Base-by-base conservation (phyloP, 2,113 vertebrate genomes). In the Taurulus bubalis region DNA sequence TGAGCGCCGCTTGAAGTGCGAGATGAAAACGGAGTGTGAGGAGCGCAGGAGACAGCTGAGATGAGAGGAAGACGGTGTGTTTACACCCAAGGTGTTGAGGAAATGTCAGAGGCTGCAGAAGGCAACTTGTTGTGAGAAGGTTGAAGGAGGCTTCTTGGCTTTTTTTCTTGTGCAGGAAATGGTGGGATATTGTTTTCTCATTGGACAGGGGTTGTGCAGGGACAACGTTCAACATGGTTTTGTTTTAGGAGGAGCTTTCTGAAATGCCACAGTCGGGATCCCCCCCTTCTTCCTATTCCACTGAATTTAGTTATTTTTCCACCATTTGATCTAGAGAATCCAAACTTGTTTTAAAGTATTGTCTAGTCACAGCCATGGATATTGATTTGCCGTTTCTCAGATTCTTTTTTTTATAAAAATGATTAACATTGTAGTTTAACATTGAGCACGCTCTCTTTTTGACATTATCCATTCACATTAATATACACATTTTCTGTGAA, bases 1-100 rank as follows among this genome's bases (percentile, higher is more conserved):
- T 32, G 71, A 89, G 69, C 59, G 73, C 84, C 82, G 87, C 49
- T 74, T 83, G 69, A 84, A 88, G 88, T 88, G 86, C 81, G 75
- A 89, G 80, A 92, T 91, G 75, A 94, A 91, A 93, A 70, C 75
- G 56, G 73, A 88, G 47, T 85, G 71, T 80, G 85, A 88, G 86
- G 78, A 85, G 86, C 77, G 32, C 74, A 8, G 68, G 85, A 84
- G 86, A 87, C 79, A 70, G 85, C 82, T 42, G 71, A 88, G 91
- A 90, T 87, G 63, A 90, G 89, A 90, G 85, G 73, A 63, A 63
- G 83, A 75, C 38, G 79, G 76, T 77, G 84, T 77, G 79, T 77
- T 91, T 89, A 69, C 47, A 67, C 36, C 60, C 70, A 24, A 82
- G 85, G 75, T 83, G 80, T 75, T 55, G 79, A 83, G 79, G 76